These are phyloP conservation scores for Heliconius ismenius DNA, from an alignment of 2,888 invertebrate genomes.

Conservation along the genomic window DNA sequence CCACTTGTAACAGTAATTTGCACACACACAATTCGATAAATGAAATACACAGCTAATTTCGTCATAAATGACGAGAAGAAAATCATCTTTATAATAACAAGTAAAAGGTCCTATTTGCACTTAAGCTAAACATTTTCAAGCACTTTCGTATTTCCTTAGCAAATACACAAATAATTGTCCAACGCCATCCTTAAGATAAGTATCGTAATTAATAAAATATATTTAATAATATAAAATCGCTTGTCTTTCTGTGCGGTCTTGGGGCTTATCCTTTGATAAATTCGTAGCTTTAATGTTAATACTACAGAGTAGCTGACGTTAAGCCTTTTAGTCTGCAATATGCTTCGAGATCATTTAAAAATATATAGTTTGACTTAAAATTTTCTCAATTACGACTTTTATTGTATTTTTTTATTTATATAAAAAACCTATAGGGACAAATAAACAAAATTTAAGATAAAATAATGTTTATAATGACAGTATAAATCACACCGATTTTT, in stretches of 20 bases:
- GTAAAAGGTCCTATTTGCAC: not conserved
- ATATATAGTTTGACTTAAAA: not conserved
- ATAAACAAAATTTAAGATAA: not conserved
- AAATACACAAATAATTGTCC: constrained; percentile 64
- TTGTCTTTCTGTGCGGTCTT: constrained; percentile 66
- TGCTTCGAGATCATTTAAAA: constrained; percentile 14
- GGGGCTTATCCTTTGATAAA: constrained; percentile 41
- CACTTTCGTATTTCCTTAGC: constrained; percentile 42
- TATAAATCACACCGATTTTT: not conserved
- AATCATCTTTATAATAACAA: constrained; percentile 20
- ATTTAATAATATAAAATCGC: constrained; percentile 69
- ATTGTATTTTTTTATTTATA: not conserved
- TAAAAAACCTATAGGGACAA: not conserved
- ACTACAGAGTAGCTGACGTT: constrained; percentile 15
- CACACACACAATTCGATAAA: constrained; percentile 37
- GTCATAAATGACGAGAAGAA: constrained; percentile 8
- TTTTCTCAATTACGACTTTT: not conserved
- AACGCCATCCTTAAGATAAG: constrained; percentile 59
- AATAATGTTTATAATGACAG: not conserved
- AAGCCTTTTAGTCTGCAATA: constrained; percentile 21
- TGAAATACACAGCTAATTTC: constrained; percentile 37
- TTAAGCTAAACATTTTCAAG: constrained; percentile 30
- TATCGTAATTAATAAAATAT: constrained; percentile 74
- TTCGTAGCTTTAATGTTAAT: constrained; percentile 38
- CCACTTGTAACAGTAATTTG: constrained; percentile 38